Evolutionary conservation across 2,797 vertebrate species (phyloP).

Genomic region (Notamacropus eugenii): DNA sequence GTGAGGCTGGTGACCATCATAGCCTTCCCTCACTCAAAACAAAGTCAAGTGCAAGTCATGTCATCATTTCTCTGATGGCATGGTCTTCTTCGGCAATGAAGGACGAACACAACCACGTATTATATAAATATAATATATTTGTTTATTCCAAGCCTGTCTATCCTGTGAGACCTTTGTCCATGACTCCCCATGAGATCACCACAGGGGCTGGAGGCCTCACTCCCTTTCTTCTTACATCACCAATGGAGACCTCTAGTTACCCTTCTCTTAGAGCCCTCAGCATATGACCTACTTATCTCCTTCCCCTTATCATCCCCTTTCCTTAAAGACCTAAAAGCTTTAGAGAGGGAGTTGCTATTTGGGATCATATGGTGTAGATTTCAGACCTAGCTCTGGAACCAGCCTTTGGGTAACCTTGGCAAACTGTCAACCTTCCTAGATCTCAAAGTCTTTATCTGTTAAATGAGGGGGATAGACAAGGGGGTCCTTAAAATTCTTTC

Average conservation of each 20-base stretch:
- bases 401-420: not conserved
- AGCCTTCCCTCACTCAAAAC: too few relatives aligned
- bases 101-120: too few relatives aligned
- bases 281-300: not conserved
- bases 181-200: not conserved
- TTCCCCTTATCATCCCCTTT: not conserved
- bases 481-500: not conserved
- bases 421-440: not conserved
- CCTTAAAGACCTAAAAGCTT: not conserved
- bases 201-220: not conserved
- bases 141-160: not conserved
- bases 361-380: not conserved
- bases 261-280: not conserved
- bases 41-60: too few relatives aligned
- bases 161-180: not conserved
- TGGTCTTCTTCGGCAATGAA: too few relatives aligned
- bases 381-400: not conserved
- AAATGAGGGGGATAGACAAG: not conserved
- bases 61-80: too few relatives aligned
- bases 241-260: not conserved
- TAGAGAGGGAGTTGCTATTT: slow-evolving; percentile 1
- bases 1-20: too few relatives aligned
- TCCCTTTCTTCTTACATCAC: rapidly evolving
- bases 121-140: too few relatives aligned
- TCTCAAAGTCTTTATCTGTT: not conserved